Evolutionary conservation across 2,113 vertebrate genomes (phyloP), one percentile per base, ranked within the genome.

Genomic region (Oenanthe oenanthe): DNA sequence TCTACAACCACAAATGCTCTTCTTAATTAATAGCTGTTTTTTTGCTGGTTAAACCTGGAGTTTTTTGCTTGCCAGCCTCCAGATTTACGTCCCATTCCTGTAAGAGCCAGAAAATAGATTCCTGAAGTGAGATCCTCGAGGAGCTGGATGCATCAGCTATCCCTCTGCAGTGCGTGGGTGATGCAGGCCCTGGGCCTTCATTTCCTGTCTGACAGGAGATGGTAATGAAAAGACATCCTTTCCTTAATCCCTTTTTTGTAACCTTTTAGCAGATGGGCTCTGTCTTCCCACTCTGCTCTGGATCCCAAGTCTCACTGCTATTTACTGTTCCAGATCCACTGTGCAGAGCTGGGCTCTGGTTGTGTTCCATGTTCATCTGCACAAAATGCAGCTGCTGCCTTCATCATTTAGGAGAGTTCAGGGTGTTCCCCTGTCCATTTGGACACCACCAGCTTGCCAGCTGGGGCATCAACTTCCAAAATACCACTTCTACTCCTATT

Each of bases 141-240:
- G 85, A 93, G 74, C 95, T 94, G 92, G 78, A 79, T 75, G 1
- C 36, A 13, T 95, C 85, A 22, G 88, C 83, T 62, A 2, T 95
- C 85, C 85, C 34, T 3, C 45, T 54, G 88, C 91, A 57, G 58
- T 91, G 94, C 79, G 91, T 95, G 96, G 95, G 95, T 96, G 94
- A 95, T 91, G 87, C 88, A 74, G 88, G 72, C 92, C 19, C 86
- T 60, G 83, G 95, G 89, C 94, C 91, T 95, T 94, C 79, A 63
- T 94, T 97, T 96, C 94, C 91, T 95, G 88, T 43, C 86, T 77
- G 67, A 84, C 91, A 71, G 92, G 95, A 95, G 91, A 95, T 75
- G 83, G 81, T 93, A 84, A 86, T 21, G 88, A 77, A 81, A 81
- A 80, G 51, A 71, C 94, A 87, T 95, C 89, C 76, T 97, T 63